Evolutionary conservation across 2,888 invertebrate species (phyloP), one percentile per base, ranked within the genome.

Genomic region (Caenorhabditis drosophilae): DNA sequence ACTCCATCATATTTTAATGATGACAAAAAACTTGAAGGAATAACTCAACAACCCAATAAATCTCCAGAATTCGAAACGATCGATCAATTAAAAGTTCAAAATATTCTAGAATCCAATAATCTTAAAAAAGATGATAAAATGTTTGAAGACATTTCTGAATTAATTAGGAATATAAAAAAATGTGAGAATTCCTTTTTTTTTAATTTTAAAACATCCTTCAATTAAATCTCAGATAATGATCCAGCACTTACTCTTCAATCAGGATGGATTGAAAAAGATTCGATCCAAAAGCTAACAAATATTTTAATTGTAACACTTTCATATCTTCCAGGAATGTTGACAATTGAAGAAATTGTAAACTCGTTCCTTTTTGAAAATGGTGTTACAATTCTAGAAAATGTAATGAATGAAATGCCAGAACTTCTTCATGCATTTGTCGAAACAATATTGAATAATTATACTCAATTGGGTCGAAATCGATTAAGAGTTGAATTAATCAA

Each of bases 351-450:
- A 1, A 38, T 64, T 41, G 46, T 64, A 25, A 44, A 51, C 18
- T 34, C 46, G 15, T 34, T 64, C 1, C 47, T 64, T 1, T 58
- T 58, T 27, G 58, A 58, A 34, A 16, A 64, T 34, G 64, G 64
- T 25, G 42, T 49, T 0, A 20, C 2, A 6, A 22, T 64, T 22
- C 18, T 64, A 12, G 58, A 52, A 18, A 36, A 49, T 35, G 54
- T 60, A 15, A 36, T 31, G 15, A 15, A 15, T 26, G 55, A 58
- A 36, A 54, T 54, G 41, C 64, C 64, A 4, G 64, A 64, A 35
- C 20, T 54, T 25, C 1, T 35, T 1, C 25, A 49, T 4, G 1
- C 47, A 2, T 41, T 64, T 44, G 41, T 54, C 16, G 55, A 64
- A n/a, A 6, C 22, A n/a, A 20, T 62, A 0, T 9, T 49, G 9